Evolutionary conservation across 2,797 vertebrate genomes (phyloP).

Genomic region (Micrastur ruficollis): DNA sequence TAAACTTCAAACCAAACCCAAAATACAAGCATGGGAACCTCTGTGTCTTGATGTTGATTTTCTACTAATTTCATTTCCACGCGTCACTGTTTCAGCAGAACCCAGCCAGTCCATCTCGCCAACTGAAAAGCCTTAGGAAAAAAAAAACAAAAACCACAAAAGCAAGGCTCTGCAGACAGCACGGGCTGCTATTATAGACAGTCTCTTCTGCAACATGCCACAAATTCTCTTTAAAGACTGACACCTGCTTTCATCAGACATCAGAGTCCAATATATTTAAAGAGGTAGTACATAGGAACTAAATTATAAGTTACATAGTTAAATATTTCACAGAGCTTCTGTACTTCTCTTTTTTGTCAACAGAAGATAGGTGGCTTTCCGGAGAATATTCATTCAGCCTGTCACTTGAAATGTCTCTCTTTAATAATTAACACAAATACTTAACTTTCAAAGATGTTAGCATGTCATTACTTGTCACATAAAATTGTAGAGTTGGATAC

Average conservation of each 20-base stretch:
- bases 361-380: neutral
- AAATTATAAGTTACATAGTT: neutral
- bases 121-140: neutral
- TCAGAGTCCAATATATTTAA: neutral
- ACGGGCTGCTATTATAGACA: neutral
- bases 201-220: neutral
- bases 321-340: neutral
- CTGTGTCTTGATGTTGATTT: neutral
- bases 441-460: conserved; percentile 59
- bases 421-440: conserved; percentile 68
- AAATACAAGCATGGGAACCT: neutral
- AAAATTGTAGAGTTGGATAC: conserved; percentile 13
- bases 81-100: neutral
- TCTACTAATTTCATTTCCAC: neutral
- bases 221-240: neutral
- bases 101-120: neutral
- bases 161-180: neutral
- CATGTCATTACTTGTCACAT: conserved; percentile 56
- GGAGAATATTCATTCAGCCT: neutral
- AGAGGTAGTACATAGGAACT: neutral
- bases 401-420: conserved; percentile 30
- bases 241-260: neutral
- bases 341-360: neutral
- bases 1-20: neutral
- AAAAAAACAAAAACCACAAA: neutral